These are phyloP conservation scores for Mayetiola destructor DNA, from an alignment of 2,888 invertebrate species.

Conservation along the genomic window DNA sequence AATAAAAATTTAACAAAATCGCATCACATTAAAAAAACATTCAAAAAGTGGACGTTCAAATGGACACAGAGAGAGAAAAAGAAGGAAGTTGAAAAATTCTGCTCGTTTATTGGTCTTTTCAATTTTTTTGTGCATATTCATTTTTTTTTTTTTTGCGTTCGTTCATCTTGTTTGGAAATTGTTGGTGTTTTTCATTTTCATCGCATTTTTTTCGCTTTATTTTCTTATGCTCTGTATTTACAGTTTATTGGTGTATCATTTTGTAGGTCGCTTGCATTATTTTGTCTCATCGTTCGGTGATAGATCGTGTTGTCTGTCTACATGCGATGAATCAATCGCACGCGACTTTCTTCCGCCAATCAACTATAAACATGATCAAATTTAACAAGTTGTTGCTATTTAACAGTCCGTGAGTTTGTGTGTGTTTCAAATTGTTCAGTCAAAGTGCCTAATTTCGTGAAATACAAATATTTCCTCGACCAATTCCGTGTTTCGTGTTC, in stretches of 20 bases:
- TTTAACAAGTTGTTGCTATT: too few species aligned
- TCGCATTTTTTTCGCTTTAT: neutral
- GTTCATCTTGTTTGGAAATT: slow-evolving; percentile 1
- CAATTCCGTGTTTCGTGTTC: too few species aligned
- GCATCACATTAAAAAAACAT: slow-evolving; percentile 9
- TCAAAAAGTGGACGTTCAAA: slow-evolving; percentile 1
- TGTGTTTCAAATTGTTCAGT: too few species aligned
- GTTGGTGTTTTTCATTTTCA: too few species aligned
- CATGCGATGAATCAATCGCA: slow-evolving; percentile 2
- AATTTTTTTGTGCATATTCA: slow-evolving; percentile 2
- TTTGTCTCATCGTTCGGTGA: slow-evolving; percentile 7
- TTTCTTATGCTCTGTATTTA: slow-evolving; percentile 8
- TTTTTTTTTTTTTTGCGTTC: neutral
- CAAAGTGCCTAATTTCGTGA: too few species aligned
- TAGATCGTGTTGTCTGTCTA: slow-evolving; percentile 9
- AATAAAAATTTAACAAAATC: slow-evolving; percentile 1
- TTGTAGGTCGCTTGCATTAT: slow-evolving; percentile 9
- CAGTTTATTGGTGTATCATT: slow-evolving; percentile 7
- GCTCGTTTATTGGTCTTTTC: slow-evolving; percentile 12
- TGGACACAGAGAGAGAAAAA: neutral
- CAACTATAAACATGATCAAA: too few species aligned
- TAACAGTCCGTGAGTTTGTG: too few species aligned
- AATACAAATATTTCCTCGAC: too few species aligned
- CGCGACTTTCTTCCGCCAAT: neutral
- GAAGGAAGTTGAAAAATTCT: neutral